Conservation (phyloP, 2,888 invertebrate species). For the Micoletzkya japonica region DNA sequence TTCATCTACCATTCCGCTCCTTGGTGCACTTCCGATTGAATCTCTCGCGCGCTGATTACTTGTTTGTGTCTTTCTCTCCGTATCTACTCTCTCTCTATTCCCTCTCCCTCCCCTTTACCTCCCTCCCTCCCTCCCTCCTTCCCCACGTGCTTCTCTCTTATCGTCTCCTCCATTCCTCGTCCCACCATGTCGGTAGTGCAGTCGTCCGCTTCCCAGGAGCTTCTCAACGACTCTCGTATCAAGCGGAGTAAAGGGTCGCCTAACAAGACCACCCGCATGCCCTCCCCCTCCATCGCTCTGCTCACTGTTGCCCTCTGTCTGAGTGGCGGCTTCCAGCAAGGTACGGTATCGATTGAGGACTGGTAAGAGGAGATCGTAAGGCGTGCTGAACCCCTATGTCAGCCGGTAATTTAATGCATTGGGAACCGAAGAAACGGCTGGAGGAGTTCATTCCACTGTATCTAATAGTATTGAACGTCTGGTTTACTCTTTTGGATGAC, state of each 20-base stretch:
- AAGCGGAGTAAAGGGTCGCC: not conserved
- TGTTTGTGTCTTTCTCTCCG: not conserved
- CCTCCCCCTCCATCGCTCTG: slow-evolving; percentile 47
- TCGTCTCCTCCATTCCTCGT: not conserved
- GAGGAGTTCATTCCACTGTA: too few species aligned
- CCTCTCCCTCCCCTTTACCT: not conserved
- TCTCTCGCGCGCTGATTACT: not conserved
- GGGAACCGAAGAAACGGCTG: too few species aligned
- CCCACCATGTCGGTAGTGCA: not conserved
- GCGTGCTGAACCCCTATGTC: too few species aligned
- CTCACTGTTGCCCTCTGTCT: slow-evolving; percentile 49
- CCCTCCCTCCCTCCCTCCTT: not conserved
- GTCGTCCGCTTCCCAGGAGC: not conserved
- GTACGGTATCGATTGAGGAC: slow-evolving; percentile 17
- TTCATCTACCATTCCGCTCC: too few species aligned
- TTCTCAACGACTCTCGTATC: not conserved
- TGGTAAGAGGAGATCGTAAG: too few species aligned
- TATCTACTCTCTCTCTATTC: not conserved
- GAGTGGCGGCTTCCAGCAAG: slow-evolving; percentile 52
- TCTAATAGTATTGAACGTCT: too few species aligned
- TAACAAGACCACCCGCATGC: slow-evolving; percentile 31
- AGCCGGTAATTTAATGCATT: too few species aligned
- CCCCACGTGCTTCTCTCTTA: slow-evolving; percentile 2
- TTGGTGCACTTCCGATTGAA: not conserved
- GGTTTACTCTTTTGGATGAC: too few species aligned